Evolutionary conservation across 2,113 vertebrate species (phyloP), one percentile per base, ranked within the genome.

Genomic region (Oreochromis tanganicae): DNA sequence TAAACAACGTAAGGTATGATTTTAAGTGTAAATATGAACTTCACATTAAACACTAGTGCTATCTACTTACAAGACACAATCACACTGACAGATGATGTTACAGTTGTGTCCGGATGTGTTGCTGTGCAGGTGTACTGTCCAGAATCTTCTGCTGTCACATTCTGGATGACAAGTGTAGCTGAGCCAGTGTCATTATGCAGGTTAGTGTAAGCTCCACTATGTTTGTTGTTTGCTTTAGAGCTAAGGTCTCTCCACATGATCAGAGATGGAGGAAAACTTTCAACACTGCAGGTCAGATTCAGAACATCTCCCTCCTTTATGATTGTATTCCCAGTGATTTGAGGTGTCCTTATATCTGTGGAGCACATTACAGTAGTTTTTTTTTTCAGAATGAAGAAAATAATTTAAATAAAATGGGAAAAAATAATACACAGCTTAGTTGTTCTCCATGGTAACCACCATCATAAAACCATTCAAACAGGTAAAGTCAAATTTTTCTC

Each of bases 281-380:
- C 13, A 46, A 46, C 41, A 73, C 38, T 73, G 68, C 68, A 73
- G 68, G 38, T 73, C 68, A 73, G 13, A 27, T 27, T 73, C 68
- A 73, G 3, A 73, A 10, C 38, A 27, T 73, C 38, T 73, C 21
- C 21, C 38, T 73, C 38, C 38, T 46, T 73, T 9, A 73, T 27
- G 2, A 46, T 17, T 73, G 68, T 27, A 17, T 46, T 46, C 38
- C 68, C 68, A 46, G 14, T 73, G 3, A 73, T 46, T 17, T 73
- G 68, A 73, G 8, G 38, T 46, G 38, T 46, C 68, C 68, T 73
- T 27, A 3, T 73, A 73, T 73, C 68, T 46, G 68, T 73, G 68
- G 68, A 0, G 21, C 21, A 17, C 38, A 73, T 73, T 73, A 1
- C 66, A 43, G n/a, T 71, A 73, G 5, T 46, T 73, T 73, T 46